Evolutionary conservation across 2,797 vertebrate genomes (phyloP), one percentile per base, ranked within the genome.

Genomic region (Hapalemur alaotrensis): DNA sequence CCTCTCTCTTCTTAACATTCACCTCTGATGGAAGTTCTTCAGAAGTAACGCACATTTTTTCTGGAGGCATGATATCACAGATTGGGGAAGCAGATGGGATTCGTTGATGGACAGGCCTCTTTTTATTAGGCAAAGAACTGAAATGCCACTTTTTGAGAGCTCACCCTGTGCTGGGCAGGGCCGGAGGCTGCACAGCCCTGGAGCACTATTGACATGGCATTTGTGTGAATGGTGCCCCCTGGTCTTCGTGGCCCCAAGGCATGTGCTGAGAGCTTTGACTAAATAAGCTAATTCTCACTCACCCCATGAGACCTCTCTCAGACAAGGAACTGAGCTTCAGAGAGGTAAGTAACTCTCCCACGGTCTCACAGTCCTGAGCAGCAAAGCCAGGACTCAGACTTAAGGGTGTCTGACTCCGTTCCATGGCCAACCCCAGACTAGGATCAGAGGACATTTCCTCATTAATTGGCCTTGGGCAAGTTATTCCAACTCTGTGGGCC

Each of bases 161-260:
- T 46, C 43, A 6, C 32, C 14, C 10, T 7, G 22, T 20, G 54
- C 48, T 1, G n/a, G 57, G 46, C 15, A 28, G 61, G 30, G 11
- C 18, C 3, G 0, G 32, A 25, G 7, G n/a, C 14, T 28, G 9
- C 57, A 1, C 12, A 8, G 11, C 48, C 13, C 4, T 48, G 13
- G 28, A 2, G 22, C 22, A 1, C 23, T 30, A 0, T 0, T 3
- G 9, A 46, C 41, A 5, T 7, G 63, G 70, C 48, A 15, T 79
- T 32, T 30, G 12, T 20, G 35, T 35, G 70, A 38, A n/a, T 22
- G 54, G 88, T 1, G 13, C 22, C 63, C 61, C 15, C 57, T 20
- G 57, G 50, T 30, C 4, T 38, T 38, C 10, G 4, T 7, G 20
- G 83, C 67, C 10, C 28, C 75, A 46, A 18, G 20, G 41, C 18